Conservation (phyloP, 2,113 vertebrate genomes). For the Benitochromis conjunctus region DNA sequence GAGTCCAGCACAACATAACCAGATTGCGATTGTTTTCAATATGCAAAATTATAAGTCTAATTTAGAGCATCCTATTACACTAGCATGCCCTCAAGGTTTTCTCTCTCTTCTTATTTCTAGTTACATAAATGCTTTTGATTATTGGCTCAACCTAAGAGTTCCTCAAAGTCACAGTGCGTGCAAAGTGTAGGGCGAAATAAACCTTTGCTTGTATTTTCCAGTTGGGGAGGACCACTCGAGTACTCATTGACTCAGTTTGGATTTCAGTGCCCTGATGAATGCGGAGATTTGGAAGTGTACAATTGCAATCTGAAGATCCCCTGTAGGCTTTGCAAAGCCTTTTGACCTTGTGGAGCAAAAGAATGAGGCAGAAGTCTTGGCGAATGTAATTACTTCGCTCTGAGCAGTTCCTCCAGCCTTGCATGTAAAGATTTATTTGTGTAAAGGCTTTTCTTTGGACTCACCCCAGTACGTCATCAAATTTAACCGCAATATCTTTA, state of each 20-base stretch:
- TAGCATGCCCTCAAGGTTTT: neutral
- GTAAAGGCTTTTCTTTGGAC: neutral
- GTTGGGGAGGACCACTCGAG: neutral
- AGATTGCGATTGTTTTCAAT: neutral
- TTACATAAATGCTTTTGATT: neutral
- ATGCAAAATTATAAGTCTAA: neutral
- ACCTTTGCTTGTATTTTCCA: neutral
- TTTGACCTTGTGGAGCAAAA: conserved; percentile 25
- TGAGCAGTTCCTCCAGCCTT: neutral
- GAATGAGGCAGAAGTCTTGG: neutral
- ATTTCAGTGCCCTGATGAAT: neutral
- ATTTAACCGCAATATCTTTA: neutral
- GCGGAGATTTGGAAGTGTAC: neutral
- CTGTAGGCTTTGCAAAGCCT: neutral
- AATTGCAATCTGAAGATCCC: conserved; percentile 16
- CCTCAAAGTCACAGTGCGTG: neutral
- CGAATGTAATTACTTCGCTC: neutral
- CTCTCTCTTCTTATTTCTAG: neutral
- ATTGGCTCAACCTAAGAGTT: neutral
- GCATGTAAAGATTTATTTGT: neutral
- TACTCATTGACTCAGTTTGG: conserved; percentile 11
- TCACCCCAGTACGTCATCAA: neutral
- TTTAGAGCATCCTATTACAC: neutral
- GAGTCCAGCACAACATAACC: neutral
- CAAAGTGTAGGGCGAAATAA: neutral